Base-by-base conservation (phyloP, 2,888 invertebrate species). In the Drosophila algonquin region DNA sequence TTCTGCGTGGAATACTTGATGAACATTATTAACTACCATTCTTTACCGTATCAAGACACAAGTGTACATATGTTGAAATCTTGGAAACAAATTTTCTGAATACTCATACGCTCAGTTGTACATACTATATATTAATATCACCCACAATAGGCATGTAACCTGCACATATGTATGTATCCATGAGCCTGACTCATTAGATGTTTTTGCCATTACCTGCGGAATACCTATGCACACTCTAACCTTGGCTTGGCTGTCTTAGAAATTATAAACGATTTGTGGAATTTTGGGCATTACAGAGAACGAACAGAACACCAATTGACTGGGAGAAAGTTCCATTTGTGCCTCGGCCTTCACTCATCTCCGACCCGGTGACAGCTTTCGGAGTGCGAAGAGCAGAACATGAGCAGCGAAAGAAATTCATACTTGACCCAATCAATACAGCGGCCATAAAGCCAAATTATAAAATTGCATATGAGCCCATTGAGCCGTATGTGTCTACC, bases 281-380 rank as follows among this genome's bases (percentile, higher is more conserved):
- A 85, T 83, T 83, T 74, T 90, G 91, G 91, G 87, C 86, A 86
- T 91, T 91, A 75, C 92, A 91, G 91, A 91, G 77, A 78, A 80
- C 85, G 92, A 90, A 82, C 72, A 88, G 82, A 92, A 93, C 94
- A 92, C 93, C 94, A 93, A 95, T 96, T 90, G 96, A 97, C 90
- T 97, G 97, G 97, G 96, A 97, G 93, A 96, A 96, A 94, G 96
- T 96, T 93, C 97, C 97, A 90, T 95, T 94, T 93, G 97, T 97
- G 90, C 96, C 97, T 84, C 94, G 97, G 83, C 97, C 97, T 89
- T 96, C 96, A 90, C 94, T 96, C 92, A 95, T 97, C 85, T 95
- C 96, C 81, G 96, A 96, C 91, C 97, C 97, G 78, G 94, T 96
- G 92, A 97, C 97, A 80, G 97, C 96, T 79, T 97, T 95, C 94